These are phyloP conservation scores for Cochlearius cochlearius DNA, from an alignment of 2,113 vertebrate genomes.

Conservation along the genomic window DNA sequence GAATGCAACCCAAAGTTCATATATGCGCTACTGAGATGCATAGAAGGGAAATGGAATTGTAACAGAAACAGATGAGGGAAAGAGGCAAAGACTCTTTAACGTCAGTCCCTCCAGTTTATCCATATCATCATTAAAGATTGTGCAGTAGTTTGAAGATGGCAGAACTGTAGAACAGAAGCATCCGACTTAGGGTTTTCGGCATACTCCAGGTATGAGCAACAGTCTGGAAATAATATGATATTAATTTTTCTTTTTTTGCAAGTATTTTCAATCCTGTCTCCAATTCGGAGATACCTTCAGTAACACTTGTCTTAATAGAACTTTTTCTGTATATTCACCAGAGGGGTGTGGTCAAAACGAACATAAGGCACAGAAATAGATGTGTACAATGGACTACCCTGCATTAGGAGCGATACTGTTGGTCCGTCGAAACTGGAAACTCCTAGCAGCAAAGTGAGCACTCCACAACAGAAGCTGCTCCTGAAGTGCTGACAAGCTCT, in stretches of 20 bases:
- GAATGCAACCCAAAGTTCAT: neutral
- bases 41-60: neutral
- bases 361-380: neutral
- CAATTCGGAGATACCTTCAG: neutral
- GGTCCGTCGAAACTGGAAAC: neutral
- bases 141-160: neutral
- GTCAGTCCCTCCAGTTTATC: neutral
- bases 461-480: neutral
- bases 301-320: neutral
- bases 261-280: neutral
- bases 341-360: neutral
- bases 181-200: neutral
- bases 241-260: neutral
- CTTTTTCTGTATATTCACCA: neutral
- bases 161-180: neutral
- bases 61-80: neutral
- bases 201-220: neutral
- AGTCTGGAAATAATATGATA: neutral
- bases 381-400: neutral
- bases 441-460: neutral
- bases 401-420: neutral
- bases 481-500: neutral
- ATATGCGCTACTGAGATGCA: neutral
- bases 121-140: neutral
- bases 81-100: neutral